Conservation (phyloP, 2,113 vertebrate genomes). For the Entelurus aequoreus region DNA sequence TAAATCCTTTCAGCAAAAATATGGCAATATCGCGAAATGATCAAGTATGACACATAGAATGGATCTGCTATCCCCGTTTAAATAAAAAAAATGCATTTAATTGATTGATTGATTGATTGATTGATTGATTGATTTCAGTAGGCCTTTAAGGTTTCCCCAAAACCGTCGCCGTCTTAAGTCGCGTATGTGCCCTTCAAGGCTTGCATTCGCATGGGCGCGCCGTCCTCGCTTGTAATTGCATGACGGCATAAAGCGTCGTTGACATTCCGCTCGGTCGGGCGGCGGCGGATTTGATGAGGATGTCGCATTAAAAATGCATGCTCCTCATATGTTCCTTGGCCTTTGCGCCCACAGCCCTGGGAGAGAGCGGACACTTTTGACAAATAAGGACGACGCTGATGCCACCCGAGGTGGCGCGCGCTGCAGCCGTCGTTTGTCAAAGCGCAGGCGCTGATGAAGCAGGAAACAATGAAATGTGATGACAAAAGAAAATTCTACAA, state of each 20-base stretch:
- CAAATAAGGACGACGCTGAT: conserved; percentile 58
- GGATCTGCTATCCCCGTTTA: too few relatives aligned
- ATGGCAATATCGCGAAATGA: too few relatives aligned
- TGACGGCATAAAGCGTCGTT: conserved; percentile 45
- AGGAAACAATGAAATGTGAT: not conserved
- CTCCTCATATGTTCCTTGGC: conserved; percentile 57
- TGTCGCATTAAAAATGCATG: conserved; percentile 72
- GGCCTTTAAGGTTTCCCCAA: not conserved
- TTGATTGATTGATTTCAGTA: too few relatives aligned
- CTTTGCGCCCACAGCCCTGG: conserved; percentile 60
- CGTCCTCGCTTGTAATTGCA: conserved; percentile 32
- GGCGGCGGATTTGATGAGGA: conserved; percentile 61
- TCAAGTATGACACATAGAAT: too few relatives aligned
- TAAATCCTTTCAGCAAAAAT: too few relatives aligned
- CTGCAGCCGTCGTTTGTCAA: conserved; percentile 33
- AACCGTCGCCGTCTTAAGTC: conserved; percentile 15
- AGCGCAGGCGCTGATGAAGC: conserved; percentile 19
- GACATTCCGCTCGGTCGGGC: conserved; percentile 56
- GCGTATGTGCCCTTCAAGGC: conserved; percentile 39
- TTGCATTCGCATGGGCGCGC: conserved; percentile 23
- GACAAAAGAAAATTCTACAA: too few relatives aligned
- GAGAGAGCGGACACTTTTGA: conserved; percentile 60
- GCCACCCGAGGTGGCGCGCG: conserved; percentile 46
- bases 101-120: too few relatives aligned
- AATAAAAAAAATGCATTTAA: too few relatives aligned